Base-by-base conservation (phyloP, 2,113 vertebrate species). In the Cheilinus undulatus region DNA sequence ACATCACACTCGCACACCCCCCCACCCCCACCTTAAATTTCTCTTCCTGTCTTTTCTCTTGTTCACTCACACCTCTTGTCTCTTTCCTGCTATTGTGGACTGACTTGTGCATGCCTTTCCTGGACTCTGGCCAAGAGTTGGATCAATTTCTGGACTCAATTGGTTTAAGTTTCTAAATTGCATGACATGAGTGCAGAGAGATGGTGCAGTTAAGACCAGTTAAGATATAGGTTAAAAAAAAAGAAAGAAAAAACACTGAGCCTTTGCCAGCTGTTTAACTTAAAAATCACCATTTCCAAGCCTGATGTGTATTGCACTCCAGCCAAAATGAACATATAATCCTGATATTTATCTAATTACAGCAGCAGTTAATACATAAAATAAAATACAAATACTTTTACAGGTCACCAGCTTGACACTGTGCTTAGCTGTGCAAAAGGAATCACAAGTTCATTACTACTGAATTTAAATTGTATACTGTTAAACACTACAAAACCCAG, bases 91-190 rank as follows among this genome's bases (percentile, higher is more conserved):
- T 77, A 62, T 85, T 78, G 69, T 87, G 83, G 84, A 92, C 89
- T 90, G 86, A 92, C 85, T 87, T 89, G 91, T 93, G 92, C 92
- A 93, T 89, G 91, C 89, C 89, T 92, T 91, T 90, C 78, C 90
- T 91, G 86, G 73, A 78, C 79, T 82, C 69, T 66, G 66, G 57
- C 76, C 82, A 74, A 63, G 36, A 65, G 63, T 64, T 46, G 46
- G 40, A 77, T 77, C 68, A 27, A 19, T 65, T 86, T 48, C 50
- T 52, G 46, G 50, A 84, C 65, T 58, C 63, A 40, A 48, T 83
- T 63, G 51, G 14, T 52, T 13, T 14, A 1, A 20, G 36, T 26
- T 67, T 34, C 69, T 61, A 65, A 84, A 71, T 54, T 84, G 89
- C 90, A 92, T 91, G 89, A 84, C 58, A 58, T 46, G 84, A 89